These are phyloP conservation scores for Podabrus alpinus DNA, from an alignment of 2,888 invertebrate species.

Conservation along the genomic window DNA sequence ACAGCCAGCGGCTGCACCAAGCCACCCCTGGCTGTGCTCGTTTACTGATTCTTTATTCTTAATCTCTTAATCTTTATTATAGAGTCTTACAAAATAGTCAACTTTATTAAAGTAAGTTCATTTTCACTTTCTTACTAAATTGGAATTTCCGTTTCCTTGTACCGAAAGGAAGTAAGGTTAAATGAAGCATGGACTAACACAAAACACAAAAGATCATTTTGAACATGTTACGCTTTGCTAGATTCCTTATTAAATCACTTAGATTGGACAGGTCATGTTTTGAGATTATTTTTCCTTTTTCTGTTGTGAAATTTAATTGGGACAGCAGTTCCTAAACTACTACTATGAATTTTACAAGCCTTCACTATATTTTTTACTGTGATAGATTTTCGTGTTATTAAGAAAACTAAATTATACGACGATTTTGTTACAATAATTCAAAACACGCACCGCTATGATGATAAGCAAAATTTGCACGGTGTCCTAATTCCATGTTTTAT, in stretches of 20 bases:
- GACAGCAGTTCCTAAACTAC: neutral
- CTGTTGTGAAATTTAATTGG: neutral
- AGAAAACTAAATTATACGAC: neutral
- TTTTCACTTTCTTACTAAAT: slow-evolving; percentile 18
- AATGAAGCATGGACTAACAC: slow-evolving; percentile 25
- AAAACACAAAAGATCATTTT: slow-evolving; percentile 21
- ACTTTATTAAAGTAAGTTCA: neutral
- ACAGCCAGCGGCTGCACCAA: too few species aligned
- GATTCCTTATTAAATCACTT: slow-evolving; percentile 8
- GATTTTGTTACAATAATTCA: neutral
- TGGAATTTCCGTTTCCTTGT: slow-evolving; percentile 15
- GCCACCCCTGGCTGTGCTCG: too few species aligned
- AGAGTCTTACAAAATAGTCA: neutral
- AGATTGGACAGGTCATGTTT: slow-evolving; percentile 3
- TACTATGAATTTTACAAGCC: neutral
- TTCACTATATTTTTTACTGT: neutral
- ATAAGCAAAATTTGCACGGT: neutral
- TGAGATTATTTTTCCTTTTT: neutral
- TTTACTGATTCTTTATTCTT: too few species aligned
- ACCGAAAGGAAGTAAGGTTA: slow-evolving; percentile 19
- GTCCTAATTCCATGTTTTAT: neutral
- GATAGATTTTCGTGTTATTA: neutral
- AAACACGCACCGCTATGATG: neutral
- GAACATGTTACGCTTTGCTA: slow-evolving; percentile 12
- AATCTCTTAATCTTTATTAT: too few species aligned